Conservation (phyloP, 2,888 invertebrate species). For the Andrena camellia region DNA sequence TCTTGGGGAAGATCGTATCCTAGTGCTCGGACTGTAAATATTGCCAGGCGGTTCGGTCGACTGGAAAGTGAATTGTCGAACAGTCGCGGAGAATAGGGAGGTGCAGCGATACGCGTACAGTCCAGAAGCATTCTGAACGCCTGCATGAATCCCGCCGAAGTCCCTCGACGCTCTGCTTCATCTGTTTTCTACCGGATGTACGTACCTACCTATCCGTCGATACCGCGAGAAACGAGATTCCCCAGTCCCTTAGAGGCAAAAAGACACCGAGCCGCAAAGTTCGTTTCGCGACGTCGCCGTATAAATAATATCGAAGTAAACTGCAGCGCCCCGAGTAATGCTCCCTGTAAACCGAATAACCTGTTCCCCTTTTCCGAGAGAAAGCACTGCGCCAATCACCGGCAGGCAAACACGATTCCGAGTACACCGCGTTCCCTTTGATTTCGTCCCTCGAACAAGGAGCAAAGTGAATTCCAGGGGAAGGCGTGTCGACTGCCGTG, state of each 20-base stretch:
- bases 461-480: slow-evolving; percentile 27
- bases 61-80: slow-evolving; percentile 17
- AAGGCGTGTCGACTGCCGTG: background rate
- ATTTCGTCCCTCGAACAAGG: slow-evolving; percentile 32
- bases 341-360: background rate
- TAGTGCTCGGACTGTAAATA: slow-evolving; percentile 9
- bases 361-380: background rate
- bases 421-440: slow-evolving; percentile 13
- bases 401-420: slow-evolving; percentile 16
- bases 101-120: background rate
- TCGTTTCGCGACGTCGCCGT: background rate
- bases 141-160: background rate
- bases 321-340: background rate
- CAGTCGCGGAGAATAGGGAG: background rate
- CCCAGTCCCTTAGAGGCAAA: background rate
- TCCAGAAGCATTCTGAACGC: slow-evolving; percentile 2
- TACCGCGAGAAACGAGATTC: background rate
- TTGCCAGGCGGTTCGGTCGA: slow-evolving; percentile 3
- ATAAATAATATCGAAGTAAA: background rate
- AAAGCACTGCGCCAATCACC: slow-evolving; percentile 13
- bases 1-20: background rate
- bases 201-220: background rate
- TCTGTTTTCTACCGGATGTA: background rate
- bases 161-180: background rate
- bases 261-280: background rate